Conservation (phyloP, 2,888 invertebrate species). For the Heteromyza rotundicornis region DNA sequence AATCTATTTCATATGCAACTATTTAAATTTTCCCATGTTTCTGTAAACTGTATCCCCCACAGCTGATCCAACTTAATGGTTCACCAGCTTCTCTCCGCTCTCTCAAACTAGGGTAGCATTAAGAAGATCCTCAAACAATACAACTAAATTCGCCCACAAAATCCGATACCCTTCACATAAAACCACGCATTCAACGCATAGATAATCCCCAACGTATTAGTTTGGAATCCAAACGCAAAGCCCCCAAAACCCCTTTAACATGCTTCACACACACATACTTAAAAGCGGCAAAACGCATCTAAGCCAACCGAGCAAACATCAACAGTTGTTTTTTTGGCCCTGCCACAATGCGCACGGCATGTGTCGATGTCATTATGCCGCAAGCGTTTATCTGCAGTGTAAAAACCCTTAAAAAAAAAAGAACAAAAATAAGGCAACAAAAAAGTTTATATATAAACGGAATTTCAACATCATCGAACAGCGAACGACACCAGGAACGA, state of each 20-base stretch:
- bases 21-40: no score
- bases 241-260: not conserved
- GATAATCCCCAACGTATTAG: not conserved
- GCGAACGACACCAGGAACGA: not conserved
- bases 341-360: slow-evolving; percentile 1
- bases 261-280: not conserved
- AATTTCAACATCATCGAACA: slow-evolving; percentile 6
- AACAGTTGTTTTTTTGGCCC: slow-evolving; percentile 5
- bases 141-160: no score
- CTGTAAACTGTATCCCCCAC: no score
- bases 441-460: not conserved
- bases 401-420: not conserved
- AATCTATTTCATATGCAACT: no score
- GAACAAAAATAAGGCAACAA: not conserved
- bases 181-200: not conserved
- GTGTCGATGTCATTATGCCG: slow-evolving; percentile 12
- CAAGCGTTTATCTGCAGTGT: slow-evolving; percentile 5
- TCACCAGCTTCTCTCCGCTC: no score
- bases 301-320: not conserved
- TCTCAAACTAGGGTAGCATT: no score
- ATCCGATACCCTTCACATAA: no score
- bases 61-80: no score
- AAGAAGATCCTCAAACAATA: no score
- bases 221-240: not conserved
- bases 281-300: not conserved